Conservation (phyloP, 1,140 invertebrate genomes). For the Hirudo medicinalis region DNA sequence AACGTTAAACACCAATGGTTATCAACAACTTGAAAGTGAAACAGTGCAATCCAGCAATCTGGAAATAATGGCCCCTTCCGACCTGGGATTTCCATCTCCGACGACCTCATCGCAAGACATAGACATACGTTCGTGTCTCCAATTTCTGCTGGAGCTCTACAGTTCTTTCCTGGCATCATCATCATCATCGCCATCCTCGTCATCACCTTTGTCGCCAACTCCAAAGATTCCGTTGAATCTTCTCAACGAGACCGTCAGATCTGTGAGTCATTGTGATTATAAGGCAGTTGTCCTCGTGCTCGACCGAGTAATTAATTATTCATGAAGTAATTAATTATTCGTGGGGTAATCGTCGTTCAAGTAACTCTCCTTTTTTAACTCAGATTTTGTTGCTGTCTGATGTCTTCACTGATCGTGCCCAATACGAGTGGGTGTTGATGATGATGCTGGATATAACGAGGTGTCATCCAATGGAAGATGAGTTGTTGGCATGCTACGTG, state of each 20-base stretch:
- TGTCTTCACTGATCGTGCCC: constrained; percentile 54
- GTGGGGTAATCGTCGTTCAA: too few species aligned
- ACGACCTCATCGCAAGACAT: constrained; percentile 31
- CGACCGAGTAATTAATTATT: too few species aligned
- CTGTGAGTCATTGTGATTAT: constrained; percentile 39
- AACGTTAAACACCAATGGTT: too few species aligned
- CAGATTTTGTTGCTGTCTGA: constrained; percentile 52
- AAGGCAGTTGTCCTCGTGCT: not conserved
- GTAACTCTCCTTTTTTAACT: constrained; percentile 10
- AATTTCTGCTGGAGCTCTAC: constrained; percentile 67
- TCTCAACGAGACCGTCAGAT: constrained; percentile 54
- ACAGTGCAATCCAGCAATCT: too few species aligned
- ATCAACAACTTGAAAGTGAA: too few species aligned
- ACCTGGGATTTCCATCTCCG: too few species aligned
- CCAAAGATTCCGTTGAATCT: not conserved
- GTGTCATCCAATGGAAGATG: constrained; percentile 53
- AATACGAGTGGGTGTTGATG: constrained; percentile 61
- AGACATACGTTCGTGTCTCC: constrained; percentile 72
- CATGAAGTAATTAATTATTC: too few species aligned
- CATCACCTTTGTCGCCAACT: constrained; percentile 46
- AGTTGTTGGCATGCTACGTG: constrained; percentile 56
- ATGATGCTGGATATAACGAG: constrained; percentile 52
- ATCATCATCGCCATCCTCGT: constrained; percentile 47
- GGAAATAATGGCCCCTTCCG: too few species aligned
- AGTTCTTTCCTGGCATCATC: constrained; percentile 53